A percentile compares a stretch with the other conserved stretches of the same genome.
Evolutionary conservation across 2,797 vertebrate genomes (phyloP).

Genomic region (Vespertilio murinus): DNA sequence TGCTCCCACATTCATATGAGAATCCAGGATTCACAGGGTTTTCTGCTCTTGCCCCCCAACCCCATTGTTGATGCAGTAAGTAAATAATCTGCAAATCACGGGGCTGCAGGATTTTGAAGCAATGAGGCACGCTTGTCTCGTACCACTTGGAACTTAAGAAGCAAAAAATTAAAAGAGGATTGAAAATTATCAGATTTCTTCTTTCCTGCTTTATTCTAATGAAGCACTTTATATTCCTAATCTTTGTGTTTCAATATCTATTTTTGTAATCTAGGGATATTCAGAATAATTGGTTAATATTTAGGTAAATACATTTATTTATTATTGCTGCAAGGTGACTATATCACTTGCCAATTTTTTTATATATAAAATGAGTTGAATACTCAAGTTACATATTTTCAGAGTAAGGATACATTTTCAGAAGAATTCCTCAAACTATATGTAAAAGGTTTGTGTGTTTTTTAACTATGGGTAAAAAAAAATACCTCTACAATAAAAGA

Average conservation of each 20-base stretch:
- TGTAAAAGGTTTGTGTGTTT: no score
- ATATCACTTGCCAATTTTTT: neutral
- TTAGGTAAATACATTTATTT: neutral
- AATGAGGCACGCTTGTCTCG: neutral
- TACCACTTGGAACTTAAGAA: neutral
- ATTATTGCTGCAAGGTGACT: neutral
- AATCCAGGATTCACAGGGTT: slow-evolving; percentile 28
- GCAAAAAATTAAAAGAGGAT: neutral
- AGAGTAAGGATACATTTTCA: slow-evolving; percentile 24
- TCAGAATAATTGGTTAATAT: neutral
- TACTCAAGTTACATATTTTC: slow-evolving; percentile 26
- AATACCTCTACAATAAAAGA: neutral
- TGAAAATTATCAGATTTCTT: neutral
- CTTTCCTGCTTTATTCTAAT: slow-evolving; percentile 10
- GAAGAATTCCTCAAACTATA: neutral
- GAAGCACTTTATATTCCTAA: neutral
- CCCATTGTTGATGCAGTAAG: neutral
- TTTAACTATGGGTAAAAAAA: no score
- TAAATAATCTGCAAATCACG: neutral
- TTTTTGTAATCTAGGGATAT: neutral
- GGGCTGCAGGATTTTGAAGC: neutral
- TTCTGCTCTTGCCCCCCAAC: neutral
- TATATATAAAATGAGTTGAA: slow-evolving; percentile 19
- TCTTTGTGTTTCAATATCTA: neutral
- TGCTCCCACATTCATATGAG: slow-evolving; percentile 40